phyloP scores from a whole-genome alignment of 2,113 vertebrate genomes.

The Neomonachus schauinslandi region DNA sequence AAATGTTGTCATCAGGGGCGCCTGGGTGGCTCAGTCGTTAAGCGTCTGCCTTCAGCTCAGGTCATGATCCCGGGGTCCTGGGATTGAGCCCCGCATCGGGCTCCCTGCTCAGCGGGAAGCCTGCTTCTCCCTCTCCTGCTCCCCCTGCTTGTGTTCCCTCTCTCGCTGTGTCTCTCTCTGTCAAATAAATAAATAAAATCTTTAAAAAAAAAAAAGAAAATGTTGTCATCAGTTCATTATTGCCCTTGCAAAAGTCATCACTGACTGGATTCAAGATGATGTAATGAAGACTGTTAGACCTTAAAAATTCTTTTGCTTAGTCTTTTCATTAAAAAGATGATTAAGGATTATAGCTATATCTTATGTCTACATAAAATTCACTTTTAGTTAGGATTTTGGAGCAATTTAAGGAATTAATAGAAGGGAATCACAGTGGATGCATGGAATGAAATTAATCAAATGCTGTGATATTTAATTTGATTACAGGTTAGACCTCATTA shows the following conservation, averaged over 20 bases:
- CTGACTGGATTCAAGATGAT: neutral
- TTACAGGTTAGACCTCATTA: slow-evolving; percentile 12
- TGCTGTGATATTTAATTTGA: neutral
- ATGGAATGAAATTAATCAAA: neutral
- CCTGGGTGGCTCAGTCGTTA: no score
- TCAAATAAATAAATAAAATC: no score
- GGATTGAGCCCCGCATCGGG: no score
- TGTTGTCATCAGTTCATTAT: neutral
- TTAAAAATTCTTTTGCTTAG: neutral
- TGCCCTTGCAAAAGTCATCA: neutral
- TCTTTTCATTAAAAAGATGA: slow-evolving; percentile 6
- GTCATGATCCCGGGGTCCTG: no score
- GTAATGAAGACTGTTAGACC: neutral
- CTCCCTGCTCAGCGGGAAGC: no score
- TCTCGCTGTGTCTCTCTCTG: no score
- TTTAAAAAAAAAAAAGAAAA: neutral
- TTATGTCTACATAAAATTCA: neutral
- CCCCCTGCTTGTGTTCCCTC: no score
- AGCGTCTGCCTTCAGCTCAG: no score
- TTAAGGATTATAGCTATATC: neutral
- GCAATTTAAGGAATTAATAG: slow-evolving; percentile 4
- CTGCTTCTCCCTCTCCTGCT: no score
- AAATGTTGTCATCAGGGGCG: neutral
- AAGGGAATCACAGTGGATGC: neutral
- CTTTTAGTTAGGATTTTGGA: neutral